Base-by-base conservation (phyloP, 2,113 vertebrate species). In the Vidua macroura region DNA sequence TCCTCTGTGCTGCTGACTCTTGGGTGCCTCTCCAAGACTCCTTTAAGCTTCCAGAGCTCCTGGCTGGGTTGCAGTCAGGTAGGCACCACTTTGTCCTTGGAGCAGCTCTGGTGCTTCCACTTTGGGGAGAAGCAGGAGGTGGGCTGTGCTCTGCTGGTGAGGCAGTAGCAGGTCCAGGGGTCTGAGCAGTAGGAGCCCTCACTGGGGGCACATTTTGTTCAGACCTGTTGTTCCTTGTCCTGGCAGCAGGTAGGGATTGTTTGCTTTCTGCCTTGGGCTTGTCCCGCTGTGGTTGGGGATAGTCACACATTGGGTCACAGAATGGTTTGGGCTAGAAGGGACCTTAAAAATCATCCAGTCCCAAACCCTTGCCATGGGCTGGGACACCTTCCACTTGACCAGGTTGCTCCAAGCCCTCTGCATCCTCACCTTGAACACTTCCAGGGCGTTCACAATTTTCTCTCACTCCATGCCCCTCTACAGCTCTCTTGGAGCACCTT, bases 211-310 rank as follows among this genome's bases (percentile, higher is more conserved):
- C 16, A 37, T 60, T 56, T 75, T 62, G 48, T 74, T 72, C 63
- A 58, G 79, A 67, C 9, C 51, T 46, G 24, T 43, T 78, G 41
- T 66, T 49, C 64, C 44, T 43, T 53, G 27, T 24, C 30, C 30
- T 33, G 56, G 51, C 70, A 88, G 63, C 48, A 49, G n/a, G 22
- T 20, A 25, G 59, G 67, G 21, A 22, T 73, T 11, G 0, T 60
- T 84, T 43, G 15, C 20, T 52, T 69, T 79, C 55, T 48, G 64
- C 15, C 68, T 75, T 48, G 46, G 25, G 15, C 75, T 87, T 81
- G 78, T 56, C 69, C 41, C 20, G 1, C 35, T 4, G 0, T 4
- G 0, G 7, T 24, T 89, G 60, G 46, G 31, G 9, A 13, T 18
- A 13, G 78, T 81, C 53, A 49, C 37, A 13, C 6, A 0, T 13